A percentile compares a stretch with the other conserved stretches of the same genome.
These are phyloP conservation scores for Scleropages formosus DNA, from an alignment of 2,797 vertebrate species.

Conservation along the genomic window DNA sequence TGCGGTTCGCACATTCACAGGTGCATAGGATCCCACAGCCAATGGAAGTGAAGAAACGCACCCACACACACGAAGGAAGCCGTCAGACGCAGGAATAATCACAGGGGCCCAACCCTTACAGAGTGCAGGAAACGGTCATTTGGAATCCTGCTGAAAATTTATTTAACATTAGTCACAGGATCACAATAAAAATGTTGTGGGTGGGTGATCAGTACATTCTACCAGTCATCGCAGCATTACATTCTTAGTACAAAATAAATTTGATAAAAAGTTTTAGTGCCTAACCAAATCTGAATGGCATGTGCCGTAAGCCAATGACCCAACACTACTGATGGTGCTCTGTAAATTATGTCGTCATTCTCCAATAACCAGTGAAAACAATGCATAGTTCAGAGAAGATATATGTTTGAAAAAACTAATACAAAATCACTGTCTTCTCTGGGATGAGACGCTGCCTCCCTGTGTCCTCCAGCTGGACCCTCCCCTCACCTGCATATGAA, in stretches of 20 bases:
- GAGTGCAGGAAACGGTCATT: not conserved
- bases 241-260: constrained; percentile 7
- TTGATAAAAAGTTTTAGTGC: not conserved
- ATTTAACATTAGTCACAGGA: not conserved
- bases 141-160: not conserved
- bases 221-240: not conserved
- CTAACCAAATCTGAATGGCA: not conserved
- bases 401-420: too few species aligned
- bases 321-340: not conserved
- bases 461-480: not conserved
- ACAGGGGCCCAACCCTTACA: not conserved
- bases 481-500: too few species aligned
- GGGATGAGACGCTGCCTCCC: not conserved
- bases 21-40: not conserved
- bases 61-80: not conserved
- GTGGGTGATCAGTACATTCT: not conserved
- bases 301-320: not conserved
- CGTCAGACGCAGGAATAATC: too few species aligned
- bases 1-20: not conserved
- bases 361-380: not conserved
- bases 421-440: not conserved
- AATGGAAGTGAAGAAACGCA: not conserved
- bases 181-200: not conserved
- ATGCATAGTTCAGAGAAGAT: constrained; percentile 4
- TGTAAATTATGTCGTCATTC: not conserved